Percentiles rank a stretch among this genome's conserved stretches.
Conservation (phyloP, 2,113 vertebrate genomes). For the Mystacornis crossleyi region DNA sequence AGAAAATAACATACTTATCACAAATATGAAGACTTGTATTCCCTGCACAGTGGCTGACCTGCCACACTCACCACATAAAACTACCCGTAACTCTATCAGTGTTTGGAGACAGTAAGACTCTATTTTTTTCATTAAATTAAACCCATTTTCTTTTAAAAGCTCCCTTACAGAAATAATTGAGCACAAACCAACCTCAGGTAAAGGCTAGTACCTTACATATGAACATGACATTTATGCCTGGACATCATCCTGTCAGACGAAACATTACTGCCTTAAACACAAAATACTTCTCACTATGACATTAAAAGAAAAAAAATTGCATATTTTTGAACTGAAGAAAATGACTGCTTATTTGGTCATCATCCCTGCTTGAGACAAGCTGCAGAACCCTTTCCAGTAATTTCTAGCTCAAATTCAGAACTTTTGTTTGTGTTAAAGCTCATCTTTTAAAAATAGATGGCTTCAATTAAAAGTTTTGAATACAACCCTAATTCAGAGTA, state of each 20-base stretch:
- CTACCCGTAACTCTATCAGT: background rate
- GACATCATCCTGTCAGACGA: background rate
- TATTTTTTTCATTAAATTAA: background rate
- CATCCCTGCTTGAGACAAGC: background rate
- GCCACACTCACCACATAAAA: background rate
- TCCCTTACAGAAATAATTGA: background rate
- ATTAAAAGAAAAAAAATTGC: background rate
- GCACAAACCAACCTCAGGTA: background rate
- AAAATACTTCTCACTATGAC: background rate
- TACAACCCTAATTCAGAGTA: background rate
- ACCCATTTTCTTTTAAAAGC: background rate
- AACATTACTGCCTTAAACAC: background rate
- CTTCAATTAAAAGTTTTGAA: background rate
- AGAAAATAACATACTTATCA: background rate
- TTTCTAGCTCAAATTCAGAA: background rate
- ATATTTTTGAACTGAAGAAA: background rate
- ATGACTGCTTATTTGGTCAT: background rate
- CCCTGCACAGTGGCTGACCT: background rate
- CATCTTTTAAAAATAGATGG: background rate
- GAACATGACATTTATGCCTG: background rate
- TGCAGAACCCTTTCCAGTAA: background rate
- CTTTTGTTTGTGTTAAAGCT: background rate
- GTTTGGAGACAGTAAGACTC: background rate
- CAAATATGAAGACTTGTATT: background rate
- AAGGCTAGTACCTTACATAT: background rate